phyloP scores from a whole-genome alignment of 2,888 invertebrate genomes.

The Tachystola acroxantha region DNA sequence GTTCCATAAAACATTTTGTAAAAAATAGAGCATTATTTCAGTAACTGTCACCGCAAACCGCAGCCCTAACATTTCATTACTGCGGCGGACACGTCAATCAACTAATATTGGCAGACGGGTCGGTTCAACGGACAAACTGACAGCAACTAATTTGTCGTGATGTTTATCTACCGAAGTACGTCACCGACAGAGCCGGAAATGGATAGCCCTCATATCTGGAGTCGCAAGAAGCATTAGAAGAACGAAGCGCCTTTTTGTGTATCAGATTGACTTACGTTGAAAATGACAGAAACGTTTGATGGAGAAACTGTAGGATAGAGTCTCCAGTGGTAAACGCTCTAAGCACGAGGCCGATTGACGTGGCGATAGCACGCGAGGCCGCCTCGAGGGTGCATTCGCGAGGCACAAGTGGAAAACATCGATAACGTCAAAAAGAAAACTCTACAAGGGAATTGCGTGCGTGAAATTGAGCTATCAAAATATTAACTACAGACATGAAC shows the following conservation, averaged over 20 bases:
- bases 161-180: slow-evolving; percentile 1
- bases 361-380: slow-evolving; percentile 2
- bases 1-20: too few relatives aligned
- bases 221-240: too few relatives aligned
- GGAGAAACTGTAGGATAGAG: too few relatives aligned
- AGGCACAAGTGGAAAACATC: background rate
- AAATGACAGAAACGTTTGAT: too few relatives aligned
- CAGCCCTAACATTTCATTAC: background rate
- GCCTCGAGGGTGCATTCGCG: background rate
- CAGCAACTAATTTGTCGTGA: slow-evolving; percentile 5
- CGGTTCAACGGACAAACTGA: background rate
- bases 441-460: background rate
- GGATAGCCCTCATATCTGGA: background rate
- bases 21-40: too few relatives aligned
- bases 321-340: too few relatives aligned
- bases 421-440: background rate
- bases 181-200: background rate
- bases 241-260: too few relatives aligned
- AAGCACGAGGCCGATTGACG: slow-evolving; percentile 1
- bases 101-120: background rate
- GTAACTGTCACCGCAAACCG: background rate
- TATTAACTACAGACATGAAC: too few relatives aligned
- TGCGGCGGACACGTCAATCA: background rate
- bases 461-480: too few relatives aligned
- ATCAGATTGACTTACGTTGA: too few relatives aligned